Conservation (phyloP, 2,888 invertebrate species). For the Panzeria rudis region DNA sequence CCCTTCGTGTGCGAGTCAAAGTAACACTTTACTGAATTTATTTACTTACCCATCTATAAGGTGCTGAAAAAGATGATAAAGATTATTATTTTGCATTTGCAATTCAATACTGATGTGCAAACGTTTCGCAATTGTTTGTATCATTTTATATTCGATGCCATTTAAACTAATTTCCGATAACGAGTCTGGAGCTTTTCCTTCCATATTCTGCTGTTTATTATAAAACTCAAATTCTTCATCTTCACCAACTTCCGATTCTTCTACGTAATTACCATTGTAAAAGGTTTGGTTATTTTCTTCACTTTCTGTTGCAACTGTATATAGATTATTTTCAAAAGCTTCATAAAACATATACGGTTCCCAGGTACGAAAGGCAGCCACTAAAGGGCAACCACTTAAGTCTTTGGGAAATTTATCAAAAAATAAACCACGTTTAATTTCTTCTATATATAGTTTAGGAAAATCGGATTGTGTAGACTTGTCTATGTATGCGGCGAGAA, state of each 20-base stretch:
- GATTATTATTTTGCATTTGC: conserved; percentile 77
- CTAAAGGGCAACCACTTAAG: conserved; percentile 81
- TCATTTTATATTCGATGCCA: conserved; percentile 81
- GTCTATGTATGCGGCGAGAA: background rate
- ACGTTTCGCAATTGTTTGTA: conserved; percentile 79
- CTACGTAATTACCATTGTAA: background rate
- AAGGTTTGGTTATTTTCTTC: background rate
- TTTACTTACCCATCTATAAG: conserved; percentile 79
- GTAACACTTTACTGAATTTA: background rate
- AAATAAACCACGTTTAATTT: conserved; percentile 76
- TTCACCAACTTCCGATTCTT: conserved; percentile 2
- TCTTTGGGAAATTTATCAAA: conserved; percentile 81
- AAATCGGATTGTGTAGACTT: background rate
- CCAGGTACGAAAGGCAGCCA: conserved; percentile 80
- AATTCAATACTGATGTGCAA: conserved; percentile 79
- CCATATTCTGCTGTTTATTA: background rate
- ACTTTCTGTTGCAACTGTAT: background rate
- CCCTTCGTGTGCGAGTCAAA: too few species aligned
- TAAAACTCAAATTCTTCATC: conserved; percentile 24
- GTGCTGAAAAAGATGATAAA: conserved; percentile 80
- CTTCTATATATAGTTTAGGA: conserved; percentile 72
- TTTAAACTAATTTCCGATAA: conserved; percentile 48
- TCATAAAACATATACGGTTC: conserved; percentile 80
- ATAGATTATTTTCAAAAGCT: background rate
- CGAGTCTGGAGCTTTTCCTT: background rate